These are phyloP conservation scores for Aphelinus certus DNA, from an alignment of 1,140 invertebrate genomes.

Conservation along the genomic window DNA sequence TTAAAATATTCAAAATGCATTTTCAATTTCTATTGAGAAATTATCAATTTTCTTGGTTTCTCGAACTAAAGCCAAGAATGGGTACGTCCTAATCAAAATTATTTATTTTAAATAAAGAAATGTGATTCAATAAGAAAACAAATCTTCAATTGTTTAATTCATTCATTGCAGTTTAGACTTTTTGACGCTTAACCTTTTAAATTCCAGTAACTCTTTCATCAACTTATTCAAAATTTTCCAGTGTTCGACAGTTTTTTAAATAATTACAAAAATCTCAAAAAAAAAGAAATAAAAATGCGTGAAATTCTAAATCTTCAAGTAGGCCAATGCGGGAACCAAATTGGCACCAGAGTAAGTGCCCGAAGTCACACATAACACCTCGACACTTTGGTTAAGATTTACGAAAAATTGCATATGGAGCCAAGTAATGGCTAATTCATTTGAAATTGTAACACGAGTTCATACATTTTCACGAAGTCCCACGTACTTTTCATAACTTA, in stretches of 20 bases:
- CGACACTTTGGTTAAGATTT: too few species aligned
- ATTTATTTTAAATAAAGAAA: too few species aligned
- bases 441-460: too few species aligned
- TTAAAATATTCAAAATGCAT: not conserved
- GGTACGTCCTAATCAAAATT: too few species aligned
- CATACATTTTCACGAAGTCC: too few species aligned
- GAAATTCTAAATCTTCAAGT: conserved; percentile 73
- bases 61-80: too few species aligned
- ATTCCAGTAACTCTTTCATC: conserved; percentile 17
- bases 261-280: not conserved
- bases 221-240: conserved; percentile 17
- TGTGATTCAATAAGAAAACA: not conserved
- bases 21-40: not conserved
- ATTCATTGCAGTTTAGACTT: conserved; percentile 2
- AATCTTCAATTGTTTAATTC: conserved; percentile 18
- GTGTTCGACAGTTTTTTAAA: not conserved
- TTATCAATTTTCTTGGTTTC: not conserved
- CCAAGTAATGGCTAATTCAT: too few species aligned
- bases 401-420: too few species aligned
- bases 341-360: conserved; percentile 67
- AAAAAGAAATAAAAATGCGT: conserved; percentile 62
- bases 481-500: too few species aligned
- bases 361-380: too few species aligned
- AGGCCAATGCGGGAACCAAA: conserved; percentile 74
- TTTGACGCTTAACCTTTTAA: conserved; percentile 24